phyloP scores from a whole-genome alignment of 1,140 invertebrate species.

The Sycophaga agraensis region DNA sequence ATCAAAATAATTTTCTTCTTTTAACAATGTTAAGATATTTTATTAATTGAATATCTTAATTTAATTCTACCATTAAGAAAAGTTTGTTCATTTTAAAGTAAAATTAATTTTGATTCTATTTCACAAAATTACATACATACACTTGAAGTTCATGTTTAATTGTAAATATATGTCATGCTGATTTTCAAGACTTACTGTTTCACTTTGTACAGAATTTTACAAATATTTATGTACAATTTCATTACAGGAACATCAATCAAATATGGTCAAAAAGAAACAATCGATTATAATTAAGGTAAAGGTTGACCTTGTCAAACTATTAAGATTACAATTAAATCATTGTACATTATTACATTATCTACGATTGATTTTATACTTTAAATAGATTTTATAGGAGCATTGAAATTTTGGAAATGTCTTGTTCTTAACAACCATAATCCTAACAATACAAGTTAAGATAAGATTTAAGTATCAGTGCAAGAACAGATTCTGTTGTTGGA shows the following conservation, averaged over 20 bases:
- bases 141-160: conserved; percentile 13
- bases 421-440: neutral
- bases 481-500: too few species aligned
- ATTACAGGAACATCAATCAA: conserved; percentile 7
- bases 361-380: conserved; percentile 22
- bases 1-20: conserved; percentile 1
- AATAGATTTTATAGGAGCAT: conserved; percentile 23
- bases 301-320: conserved; percentile 14
- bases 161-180: conserved; percentile 25
- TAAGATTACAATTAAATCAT: conserved; percentile 10
- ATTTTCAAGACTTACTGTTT: conserved; percentile 10
- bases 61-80: conserved; percentile 11
- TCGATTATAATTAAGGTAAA: conserved; percentile 15
- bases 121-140: neutral
- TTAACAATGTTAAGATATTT: conserved; percentile 1
- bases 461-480: too few species aligned
- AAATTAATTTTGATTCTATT: conserved; percentile 14
- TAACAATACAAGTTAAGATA: too few species aligned
- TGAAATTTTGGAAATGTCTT: conserved; percentile 10
- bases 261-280: conserved; percentile 12
- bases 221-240: conserved; percentile 27
- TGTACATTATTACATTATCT: conserved; percentile 21
- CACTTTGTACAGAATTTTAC: conserved; percentile 25
- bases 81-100: neutral
- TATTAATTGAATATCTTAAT: conserved; percentile 6